A percentile compares a stretch with the other conserved stretches of the same genome.
Conservation (phyloP, 37 sponge, comb jelly and placozoan species). For the Halisarca cf. caerulea region DNA sequence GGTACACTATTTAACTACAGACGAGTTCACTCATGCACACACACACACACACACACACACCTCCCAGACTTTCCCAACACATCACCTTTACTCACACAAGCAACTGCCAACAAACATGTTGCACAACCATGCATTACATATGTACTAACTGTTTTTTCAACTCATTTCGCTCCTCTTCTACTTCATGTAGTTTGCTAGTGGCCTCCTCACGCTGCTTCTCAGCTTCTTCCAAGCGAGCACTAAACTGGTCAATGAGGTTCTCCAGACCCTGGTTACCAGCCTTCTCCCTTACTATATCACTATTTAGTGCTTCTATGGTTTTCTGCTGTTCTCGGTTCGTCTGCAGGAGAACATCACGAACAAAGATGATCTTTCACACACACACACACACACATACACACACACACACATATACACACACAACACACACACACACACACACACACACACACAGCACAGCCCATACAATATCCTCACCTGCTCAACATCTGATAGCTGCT, state of each 20-base stretch:
- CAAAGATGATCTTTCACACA: background rate
- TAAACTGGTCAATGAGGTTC: background rate
- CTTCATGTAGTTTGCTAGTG: background rate
- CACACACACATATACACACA: too few species aligned
- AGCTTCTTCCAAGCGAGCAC: background rate
- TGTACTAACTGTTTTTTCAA: slow-evolving; percentile 16
- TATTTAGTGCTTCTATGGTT: background rate
- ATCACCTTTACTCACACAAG: too few species aligned
- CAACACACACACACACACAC: background rate
- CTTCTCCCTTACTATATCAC: background rate
- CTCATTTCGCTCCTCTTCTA: background rate
- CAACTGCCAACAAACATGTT: too few species aligned
- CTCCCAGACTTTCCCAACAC: background rate
- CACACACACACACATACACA: slow-evolving; percentile 21
- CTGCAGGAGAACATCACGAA: too few species aligned
- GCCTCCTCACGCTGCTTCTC: background rate
- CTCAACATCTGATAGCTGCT: background rate
- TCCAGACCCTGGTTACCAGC: background rate
- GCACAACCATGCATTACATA: too few species aligned
- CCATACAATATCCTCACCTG: too few species aligned
- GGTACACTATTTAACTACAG: too few species aligned
- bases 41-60: background rate
- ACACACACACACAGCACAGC: too few species aligned
- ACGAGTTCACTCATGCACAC: background rate
- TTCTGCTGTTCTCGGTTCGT: background rate